Conservation (phyloP, 1,140 invertebrate species). For the Neodiprion virginianus region DNA sequence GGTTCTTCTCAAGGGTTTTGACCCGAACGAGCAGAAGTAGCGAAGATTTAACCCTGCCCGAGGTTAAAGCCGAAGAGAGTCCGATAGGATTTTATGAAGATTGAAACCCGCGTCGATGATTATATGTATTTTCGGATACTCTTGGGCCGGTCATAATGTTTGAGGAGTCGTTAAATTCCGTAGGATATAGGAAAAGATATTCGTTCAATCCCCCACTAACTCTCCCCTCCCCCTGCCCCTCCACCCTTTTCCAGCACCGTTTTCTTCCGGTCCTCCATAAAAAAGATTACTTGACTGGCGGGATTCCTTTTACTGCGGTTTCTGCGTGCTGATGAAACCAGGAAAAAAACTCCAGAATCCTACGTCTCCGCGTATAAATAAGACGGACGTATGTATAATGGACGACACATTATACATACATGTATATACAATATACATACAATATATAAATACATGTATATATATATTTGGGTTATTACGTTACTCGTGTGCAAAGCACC, state of each 20-base stretch:
- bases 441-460: not conserved
- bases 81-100: constrained; percentile 4
- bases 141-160: too few relatives aligned
- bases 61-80: too few relatives aligned
- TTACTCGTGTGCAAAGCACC: too few relatives aligned
- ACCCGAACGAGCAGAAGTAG: too few relatives aligned
- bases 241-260: too few relatives aligned
- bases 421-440: not conserved
- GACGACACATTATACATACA: not conserved
- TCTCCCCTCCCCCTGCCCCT: too few relatives aligned
- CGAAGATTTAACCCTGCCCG: too few relatives aligned
- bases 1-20: too few relatives aligned
- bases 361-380: not conserved
- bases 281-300: not conserved
- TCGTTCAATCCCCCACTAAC: not conserved
- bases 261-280: not conserved
- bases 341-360: not conserved
- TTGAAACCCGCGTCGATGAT: not conserved
- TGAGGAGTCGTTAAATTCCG: not conserved
- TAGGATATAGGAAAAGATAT: not conserved
- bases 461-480: too few relatives aligned
- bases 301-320: not conserved
- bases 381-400: not conserved
- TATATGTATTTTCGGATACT: not conserved
- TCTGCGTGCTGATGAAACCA: not conserved